Evolutionary conservation across 2,797 vertebrate species (phyloP).

Genomic region (Alcedo quadribrachys): DNA sequence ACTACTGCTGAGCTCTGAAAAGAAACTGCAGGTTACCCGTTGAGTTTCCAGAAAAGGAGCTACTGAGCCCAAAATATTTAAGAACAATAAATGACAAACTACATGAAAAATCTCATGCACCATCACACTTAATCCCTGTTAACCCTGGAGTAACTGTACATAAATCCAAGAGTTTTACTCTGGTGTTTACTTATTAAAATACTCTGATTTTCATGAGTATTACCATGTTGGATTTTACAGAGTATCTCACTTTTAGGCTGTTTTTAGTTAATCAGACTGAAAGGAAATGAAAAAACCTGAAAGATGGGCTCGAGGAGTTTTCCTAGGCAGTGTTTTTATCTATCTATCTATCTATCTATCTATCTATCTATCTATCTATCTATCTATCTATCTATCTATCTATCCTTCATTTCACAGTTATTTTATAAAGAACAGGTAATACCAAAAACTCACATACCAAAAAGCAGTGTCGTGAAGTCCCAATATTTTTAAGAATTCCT

Average conservation of each 20-base stretch:
- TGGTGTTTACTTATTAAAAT: not conserved
- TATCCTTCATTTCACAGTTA: not conserved
- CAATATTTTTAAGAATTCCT: constrained; percentile 96
- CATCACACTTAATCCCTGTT: not conserved
- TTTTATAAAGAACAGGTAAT: not conserved
- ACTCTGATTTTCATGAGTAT: not conserved
- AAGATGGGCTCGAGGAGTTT: not conserved
- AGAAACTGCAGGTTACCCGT: not conserved
- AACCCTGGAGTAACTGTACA: rapidly evolving
- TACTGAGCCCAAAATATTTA: not conserved
- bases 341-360: too few relatives aligned
- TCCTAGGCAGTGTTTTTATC: not conserved
- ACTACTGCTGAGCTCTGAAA: not conserved
- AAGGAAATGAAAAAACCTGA: not conserved
- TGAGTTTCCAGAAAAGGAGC: not conserved
- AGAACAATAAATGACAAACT: not conserved
- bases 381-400: too few relatives aligned
- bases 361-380: too few relatives aligned
- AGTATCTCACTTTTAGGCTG: not conserved
- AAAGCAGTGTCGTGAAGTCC: constrained; percentile 94
- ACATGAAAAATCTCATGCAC: not conserved
- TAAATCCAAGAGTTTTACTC: not conserved
- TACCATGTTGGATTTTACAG: not conserved
- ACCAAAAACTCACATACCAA: constrained; percentile 82
- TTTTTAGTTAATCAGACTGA: not conserved